Evolutionary conservation across 2,888 invertebrate species (phyloP).

Genomic region (Melolontha melolontha): DNA sequence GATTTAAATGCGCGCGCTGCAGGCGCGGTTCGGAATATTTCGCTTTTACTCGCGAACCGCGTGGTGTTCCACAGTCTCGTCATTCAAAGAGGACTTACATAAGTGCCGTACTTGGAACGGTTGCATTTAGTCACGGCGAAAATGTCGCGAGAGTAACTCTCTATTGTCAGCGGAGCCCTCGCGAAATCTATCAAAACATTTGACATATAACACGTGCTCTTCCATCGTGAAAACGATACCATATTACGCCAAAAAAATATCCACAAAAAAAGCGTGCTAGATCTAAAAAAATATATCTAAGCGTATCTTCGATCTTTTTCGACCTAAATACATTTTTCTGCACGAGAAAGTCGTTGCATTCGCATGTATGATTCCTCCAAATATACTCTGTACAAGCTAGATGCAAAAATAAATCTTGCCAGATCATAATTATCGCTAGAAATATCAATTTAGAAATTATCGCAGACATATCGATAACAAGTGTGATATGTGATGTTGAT

Average conservation of each 20-base stretch:
- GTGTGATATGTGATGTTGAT: constrained; percentile 3
- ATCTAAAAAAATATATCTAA: background rate
- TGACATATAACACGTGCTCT: constrained; percentile 26
- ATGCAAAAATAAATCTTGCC: no score
- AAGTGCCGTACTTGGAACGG: constrained; percentile 45
- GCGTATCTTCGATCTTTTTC: no score
- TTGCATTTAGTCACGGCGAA: constrained; percentile 45
- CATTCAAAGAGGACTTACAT: constrained; percentile 51
- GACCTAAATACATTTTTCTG: no score
- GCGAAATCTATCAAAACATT: constrained; percentile 1
- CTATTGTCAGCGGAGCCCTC: constrained; percentile 16
- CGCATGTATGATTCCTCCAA: no score
- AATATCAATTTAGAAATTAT: background rate
- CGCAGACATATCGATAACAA: background rate
- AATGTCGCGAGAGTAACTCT: constrained; percentile 35
- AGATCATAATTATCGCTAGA: no score
- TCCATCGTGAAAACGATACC: constrained; percentile 5
- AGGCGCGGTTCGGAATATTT: constrained; percentile 57
- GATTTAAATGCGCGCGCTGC: constrained; percentile 56
- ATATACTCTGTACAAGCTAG: no score
- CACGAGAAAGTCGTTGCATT: no score
- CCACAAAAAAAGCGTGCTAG: constrained; percentile 1
- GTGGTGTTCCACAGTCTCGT: constrained; percentile 48
- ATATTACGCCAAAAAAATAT: background rate
- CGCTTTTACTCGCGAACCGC: constrained; percentile 50